phyloP scores from a whole-genome alignment of 37 sponge, comb jelly and placozoan genomes.

The Hormiphora californensis region DNA sequence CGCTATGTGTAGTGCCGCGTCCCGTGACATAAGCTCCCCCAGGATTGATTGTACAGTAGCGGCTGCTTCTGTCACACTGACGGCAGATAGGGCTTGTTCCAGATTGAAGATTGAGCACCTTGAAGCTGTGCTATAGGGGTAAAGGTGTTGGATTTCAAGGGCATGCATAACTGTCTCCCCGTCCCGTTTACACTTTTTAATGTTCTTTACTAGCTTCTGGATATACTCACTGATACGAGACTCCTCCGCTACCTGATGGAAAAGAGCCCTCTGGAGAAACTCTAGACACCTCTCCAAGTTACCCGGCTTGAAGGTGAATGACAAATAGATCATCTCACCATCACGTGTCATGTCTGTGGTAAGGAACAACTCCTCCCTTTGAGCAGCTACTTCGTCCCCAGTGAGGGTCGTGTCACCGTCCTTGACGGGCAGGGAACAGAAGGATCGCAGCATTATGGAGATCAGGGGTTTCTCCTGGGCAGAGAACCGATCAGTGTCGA shows the following conservation, averaged over 20 bases:
- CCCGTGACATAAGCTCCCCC: too few relatives aligned
- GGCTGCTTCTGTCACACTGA: too few relatives aligned
- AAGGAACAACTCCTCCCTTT: neutral
- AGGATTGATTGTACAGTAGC: too few relatives aligned
- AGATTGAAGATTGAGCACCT: neutral
- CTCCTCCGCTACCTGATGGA: neutral
- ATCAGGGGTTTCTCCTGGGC: neutral
- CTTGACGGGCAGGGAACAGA: neutral
- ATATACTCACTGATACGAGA: neutral
- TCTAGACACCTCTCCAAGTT: neutral
- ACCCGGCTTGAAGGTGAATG: neutral
- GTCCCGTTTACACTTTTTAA: neutral
- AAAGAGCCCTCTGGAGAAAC: neutral
- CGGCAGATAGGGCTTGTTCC: neutral
- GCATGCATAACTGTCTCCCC: neutral
- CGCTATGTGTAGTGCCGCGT: too few relatives aligned
- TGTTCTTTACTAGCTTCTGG: neutral
- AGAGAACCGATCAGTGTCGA: neutral
- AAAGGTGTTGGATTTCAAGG: neutral
- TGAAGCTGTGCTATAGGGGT: neutral
- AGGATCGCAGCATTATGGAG: neutral
- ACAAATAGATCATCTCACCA: slow-evolving; percentile 8
- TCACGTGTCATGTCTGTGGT: neutral
- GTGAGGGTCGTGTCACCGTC: neutral
- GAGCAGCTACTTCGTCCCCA: neutral